Percentiles rank a stretch among this genome's conserved stretches.
These are phyloP conservation scores for Gastrophysa polygoni DNA, from an alignment of 2,888 invertebrate species.

Conservation along the genomic window DNA sequence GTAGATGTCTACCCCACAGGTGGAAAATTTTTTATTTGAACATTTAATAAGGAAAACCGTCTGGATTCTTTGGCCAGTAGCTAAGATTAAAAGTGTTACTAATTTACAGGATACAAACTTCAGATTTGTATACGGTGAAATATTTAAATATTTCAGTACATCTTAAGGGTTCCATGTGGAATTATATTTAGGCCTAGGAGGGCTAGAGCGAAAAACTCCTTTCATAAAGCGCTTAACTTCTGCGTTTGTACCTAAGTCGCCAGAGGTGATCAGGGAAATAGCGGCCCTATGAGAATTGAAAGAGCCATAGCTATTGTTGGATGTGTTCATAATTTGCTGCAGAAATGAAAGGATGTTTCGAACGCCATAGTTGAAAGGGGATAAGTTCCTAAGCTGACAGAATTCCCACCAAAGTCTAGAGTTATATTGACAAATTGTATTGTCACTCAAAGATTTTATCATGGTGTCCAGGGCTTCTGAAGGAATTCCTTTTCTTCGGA, in stretches of 20 bases:
- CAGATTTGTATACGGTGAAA: background rate
- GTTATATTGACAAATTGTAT: slow-evolving; percentile 2
- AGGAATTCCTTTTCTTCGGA: slow-evolving; percentile 10
- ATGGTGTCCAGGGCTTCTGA: background rate
- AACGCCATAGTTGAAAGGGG: background rate
- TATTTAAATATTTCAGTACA: slow-evolving; percentile 8
- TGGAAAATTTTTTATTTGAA: slow-evolving; percentile 3
- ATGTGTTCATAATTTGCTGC: background rate
- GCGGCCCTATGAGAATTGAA: slow-evolving; percentile 22
- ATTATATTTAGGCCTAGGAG: slow-evolving; percentile 18
- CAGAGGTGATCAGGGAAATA: slow-evolving; percentile 11
- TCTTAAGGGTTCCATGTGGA: slow-evolving; percentile 20
- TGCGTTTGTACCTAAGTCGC: slow-evolving; percentile 4
- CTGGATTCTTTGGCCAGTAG: slow-evolving; percentile 19
- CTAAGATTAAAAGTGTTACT: slow-evolving; percentile 14
- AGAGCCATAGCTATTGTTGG: slow-evolving; percentile 13
- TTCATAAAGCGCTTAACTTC: slow-evolving; percentile 23
- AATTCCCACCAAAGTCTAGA: slow-evolving; percentile 16
- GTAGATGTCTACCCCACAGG: slow-evolving; percentile 12
- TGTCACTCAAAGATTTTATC: slow-evolving; percentile 2
- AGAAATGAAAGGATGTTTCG: background rate
- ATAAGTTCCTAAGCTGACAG: slow-evolving; percentile 23
- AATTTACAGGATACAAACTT: slow-evolving; percentile 17
- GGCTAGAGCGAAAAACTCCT: slow-evolving; percentile 11
- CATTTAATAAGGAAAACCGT: slow-evolving; percentile 19